Evolutionary conservation across 2,797 vertebrate genomes (phyloP).

Genomic region (Vultur gryphus): DNA sequence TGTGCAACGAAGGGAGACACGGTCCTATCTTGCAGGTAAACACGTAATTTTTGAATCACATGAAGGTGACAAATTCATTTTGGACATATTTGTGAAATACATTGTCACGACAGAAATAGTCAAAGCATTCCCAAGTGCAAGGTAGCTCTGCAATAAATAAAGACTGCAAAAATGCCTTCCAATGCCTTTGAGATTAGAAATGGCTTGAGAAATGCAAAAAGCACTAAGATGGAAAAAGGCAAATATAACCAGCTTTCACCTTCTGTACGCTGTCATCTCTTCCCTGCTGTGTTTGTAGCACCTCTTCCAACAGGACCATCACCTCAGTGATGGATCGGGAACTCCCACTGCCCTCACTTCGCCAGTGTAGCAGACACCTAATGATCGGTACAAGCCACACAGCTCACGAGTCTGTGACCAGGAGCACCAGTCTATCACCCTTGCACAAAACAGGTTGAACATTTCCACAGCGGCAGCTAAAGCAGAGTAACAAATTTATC

Average conservation of each 20-base stretch:
- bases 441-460: neutral
- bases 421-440: neutral
- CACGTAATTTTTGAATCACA: neutral
- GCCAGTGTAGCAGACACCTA: accelerated
- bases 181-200: neutral
- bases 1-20: neutral
- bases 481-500: neutral
- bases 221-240: neutral
- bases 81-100: neutral
- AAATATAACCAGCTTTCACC: neutral
- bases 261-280: neutral
- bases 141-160: neutral
- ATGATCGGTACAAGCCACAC: neutral
- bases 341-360: neutral
- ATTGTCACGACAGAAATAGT: neutral
- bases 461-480: neutral
- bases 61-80: neutral
- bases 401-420: accelerated
- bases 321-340: neutral
- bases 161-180: neutral
- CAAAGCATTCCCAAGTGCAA: neutral
- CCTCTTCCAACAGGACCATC: neutral
- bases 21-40: neutral
- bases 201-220: neutral
- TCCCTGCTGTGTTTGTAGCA: neutral